These are phyloP conservation scores for Carcina quercana DNA, from an alignment of 2,888 invertebrate genomes.

Conservation along the genomic window DNA sequence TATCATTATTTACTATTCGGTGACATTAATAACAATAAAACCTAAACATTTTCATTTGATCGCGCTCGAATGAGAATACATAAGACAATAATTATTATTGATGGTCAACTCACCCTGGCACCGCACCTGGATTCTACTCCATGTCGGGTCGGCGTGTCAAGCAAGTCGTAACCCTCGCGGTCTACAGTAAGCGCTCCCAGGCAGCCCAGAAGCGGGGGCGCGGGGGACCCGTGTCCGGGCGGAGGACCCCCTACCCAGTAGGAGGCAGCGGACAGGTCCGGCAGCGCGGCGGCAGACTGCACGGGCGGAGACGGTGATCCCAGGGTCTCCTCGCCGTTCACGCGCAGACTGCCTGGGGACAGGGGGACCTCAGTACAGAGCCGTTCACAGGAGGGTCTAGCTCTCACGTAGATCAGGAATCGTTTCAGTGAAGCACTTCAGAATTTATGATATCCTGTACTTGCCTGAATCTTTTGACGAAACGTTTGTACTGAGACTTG, in stretches of 20 bases:
- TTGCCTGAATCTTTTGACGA: no score
- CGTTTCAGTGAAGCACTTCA: no score
- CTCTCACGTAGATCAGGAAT: no score
- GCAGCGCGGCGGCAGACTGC: conserved; percentile 71
- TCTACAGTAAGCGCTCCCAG: conserved; percentile 84
- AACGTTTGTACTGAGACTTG: no score
- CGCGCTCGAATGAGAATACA: no score
- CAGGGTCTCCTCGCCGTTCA: conserved; percentile 79
- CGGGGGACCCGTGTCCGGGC: conserved; percentile 67
- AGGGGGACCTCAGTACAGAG: conserved; percentile 1
- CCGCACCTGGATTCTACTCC: conserved; percentile 84
- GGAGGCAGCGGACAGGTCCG: conserved; percentile 78
- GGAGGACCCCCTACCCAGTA: conserved; percentile 92
- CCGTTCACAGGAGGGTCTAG: background rate
- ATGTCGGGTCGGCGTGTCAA: conserved; percentile 79
- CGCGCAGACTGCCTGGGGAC: conserved; percentile 76
- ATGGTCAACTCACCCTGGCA: conserved; percentile 71
- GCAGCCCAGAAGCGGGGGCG: conserved; percentile 83
- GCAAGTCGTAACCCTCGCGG: conserved; percentile 81
- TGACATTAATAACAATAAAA: no score
- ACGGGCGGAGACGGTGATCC: conserved; percentile 79
- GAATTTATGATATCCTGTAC: no score
- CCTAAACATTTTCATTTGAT: no score
- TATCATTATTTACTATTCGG: no score
- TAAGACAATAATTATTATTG: no score